These are phyloP conservation scores for Exephanes ischioxanthus DNA, from an alignment of 2,888 invertebrate genomes.

Conservation along the genomic window DNA sequence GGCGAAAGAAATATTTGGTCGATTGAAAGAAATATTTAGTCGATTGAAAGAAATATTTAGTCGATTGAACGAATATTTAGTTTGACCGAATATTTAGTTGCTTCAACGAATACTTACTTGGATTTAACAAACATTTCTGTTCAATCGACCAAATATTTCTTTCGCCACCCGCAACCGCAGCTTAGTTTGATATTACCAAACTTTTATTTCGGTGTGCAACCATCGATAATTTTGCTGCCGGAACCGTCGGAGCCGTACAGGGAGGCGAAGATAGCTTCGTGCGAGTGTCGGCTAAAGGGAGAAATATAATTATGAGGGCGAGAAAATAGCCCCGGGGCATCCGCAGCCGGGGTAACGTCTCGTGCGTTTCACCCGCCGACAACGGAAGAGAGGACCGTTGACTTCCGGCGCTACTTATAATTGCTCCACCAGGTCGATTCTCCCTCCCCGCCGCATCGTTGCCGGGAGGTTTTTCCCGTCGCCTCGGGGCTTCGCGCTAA, in stretches of 20 bases:
- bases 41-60: too few relatives aligned
- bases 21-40: too few relatives aligned
- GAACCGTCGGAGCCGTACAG: slow-evolving; percentile 14
- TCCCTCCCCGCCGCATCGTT: slow-evolving; percentile 19
- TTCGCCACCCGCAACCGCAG: background rate
- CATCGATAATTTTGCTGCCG: slow-evolving; percentile 49
- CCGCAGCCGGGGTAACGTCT: slow-evolving; percentile 51
- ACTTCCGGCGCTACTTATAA: slow-evolving; percentile 82
- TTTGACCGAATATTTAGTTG: too few relatives aligned
- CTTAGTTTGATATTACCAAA: background rate
- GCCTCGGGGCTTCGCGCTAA: slow-evolving; percentile 77
- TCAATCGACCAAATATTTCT: too few relatives aligned
- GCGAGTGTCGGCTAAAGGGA: slow-evolving; percentile 71
- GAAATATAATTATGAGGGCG: slow-evolving; percentile 82
- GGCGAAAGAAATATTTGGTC: too few relatives aligned
- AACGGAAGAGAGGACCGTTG: slow-evolving; percentile 73
- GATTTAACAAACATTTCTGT: too few relatives aligned
- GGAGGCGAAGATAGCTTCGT: slow-evolving; percentile 36
- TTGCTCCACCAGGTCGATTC: slow-evolving; percentile 78
- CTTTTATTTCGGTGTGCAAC: background rate
- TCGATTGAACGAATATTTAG: too few relatives aligned
- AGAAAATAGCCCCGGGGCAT: slow-evolving; percentile 80
- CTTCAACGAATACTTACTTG: too few relatives aligned
- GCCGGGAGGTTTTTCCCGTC: slow-evolving; percentile 63
- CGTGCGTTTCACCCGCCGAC: slow-evolving; percentile 58